Evolutionary conservation across 1,140 invertebrate species (phyloP), one percentile per base, ranked within the genome.

Genomic region (Orussus abietinus): DNA sequence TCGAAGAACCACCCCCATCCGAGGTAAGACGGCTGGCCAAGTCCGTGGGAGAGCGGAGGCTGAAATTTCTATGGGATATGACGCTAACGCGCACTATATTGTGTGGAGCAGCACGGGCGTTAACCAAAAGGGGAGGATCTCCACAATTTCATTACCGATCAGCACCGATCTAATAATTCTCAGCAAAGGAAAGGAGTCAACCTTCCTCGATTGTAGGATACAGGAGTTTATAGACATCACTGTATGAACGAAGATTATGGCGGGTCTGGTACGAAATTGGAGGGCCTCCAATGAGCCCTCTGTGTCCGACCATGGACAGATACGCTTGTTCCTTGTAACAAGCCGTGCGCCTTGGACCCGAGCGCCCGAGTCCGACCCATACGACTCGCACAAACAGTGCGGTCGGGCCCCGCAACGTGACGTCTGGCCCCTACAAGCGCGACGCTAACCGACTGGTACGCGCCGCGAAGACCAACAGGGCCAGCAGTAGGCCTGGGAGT

Each of bases 191-290:
- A 14, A 30, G 17, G 36, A 25, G 19, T 37, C 29, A 13, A 47
- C 35, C 14, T 42, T 42, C 14, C n/a, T 28, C 4, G 38, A 11
- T 14, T 32, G 6, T 29, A 38, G 26, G 6, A 47, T 20, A 19
- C 29, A n/a, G 36, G 28, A 42, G 29, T 34, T 47, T 1, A 14
- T 42, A 2, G 26, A 41, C 32, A 26, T 42, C n/a, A 46, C 38
- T 3, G 11, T 41, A 11, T 12, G 22, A 5, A 18, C 38, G 17
- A 32, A 5, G 15, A 12, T n/a, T n/a, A n/a, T n/a, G n/a, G n/a
- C n/a, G n/a, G n/a, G n/a, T n/a, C n/a, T n/a, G 2, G 26, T 40
- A 21, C 7, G 3, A 4, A 13, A 10, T 4, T 40, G 28, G 38
- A 21, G 19, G 18, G 38, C 26, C 5, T 31, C 38, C 9, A 22